Evolutionary conservation across 2,113 vertebrate species (phyloP), one percentile per base, ranked within the genome.

Genomic region (Hucho hucho): DNA sequence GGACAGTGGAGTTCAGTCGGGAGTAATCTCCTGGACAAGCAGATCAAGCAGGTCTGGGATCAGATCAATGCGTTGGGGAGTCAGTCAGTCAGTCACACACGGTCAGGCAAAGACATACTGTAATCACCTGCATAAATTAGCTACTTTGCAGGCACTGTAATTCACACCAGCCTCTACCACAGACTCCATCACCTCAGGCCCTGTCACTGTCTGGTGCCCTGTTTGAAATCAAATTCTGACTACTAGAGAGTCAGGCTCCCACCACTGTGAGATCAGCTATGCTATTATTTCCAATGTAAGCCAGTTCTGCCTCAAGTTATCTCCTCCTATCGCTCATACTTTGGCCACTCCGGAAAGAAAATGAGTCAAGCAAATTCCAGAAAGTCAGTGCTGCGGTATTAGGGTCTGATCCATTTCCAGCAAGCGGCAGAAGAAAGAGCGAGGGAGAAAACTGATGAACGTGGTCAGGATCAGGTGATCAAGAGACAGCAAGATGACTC

Each of bases 261-360:
- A 53, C 16, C 49, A 53, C 49, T 53, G 49, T 53, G 14, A 53
- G 49, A 53, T 18, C 37, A 53, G 49, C 16, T 16, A 53, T 18
- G 4, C 16, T 16, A 18, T 53, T 16, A 16, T 16, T 18, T 53
- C 16, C 4, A 18, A 53, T 53, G 49, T 18, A 53, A 53, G 49
- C 49, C 16, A 53, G 3, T 53, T 53, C 49, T 53, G 49, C 12
- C 16, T 53, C 13, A 18, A 16, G 49, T 53, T 53, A 53, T 53
- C 13, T 53, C 49, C 4, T 53, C 4, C 49, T 18, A 53, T 53
- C 49, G 3, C 49, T 53, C 18, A 67, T 43, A 11, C 37, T 43
- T 43, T 43, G 37, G 37, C 37, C 37, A 67, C 29, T 81, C 73
- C 75, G 46, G 81, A 72, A 75, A 66, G 84, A 87, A 84, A 79